phyloP scores from a whole-genome alignment of 2,888 invertebrate species.

The Chouioia cunea region DNA sequence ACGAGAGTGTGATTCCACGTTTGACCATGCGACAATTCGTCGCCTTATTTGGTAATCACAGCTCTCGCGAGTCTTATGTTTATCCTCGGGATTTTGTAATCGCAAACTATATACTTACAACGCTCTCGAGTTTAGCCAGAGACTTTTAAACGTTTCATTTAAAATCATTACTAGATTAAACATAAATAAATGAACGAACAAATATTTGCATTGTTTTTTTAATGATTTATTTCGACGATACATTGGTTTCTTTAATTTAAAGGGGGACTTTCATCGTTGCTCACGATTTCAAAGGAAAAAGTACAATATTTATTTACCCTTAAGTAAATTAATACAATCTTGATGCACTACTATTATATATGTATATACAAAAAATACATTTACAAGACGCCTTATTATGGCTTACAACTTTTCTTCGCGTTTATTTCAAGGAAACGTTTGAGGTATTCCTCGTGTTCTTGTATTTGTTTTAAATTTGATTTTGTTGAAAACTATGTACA shows the following conservation, averaged over 20 bases:
- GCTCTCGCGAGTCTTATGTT: conserved; percentile 7
- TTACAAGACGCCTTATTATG: conserved; percentile 45
- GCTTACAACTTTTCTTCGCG: conserved; percentile 23
- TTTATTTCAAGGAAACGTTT: conserved; percentile 2
- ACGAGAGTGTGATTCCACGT: conserved; percentile 19
- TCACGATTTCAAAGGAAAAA: conserved; percentile 2
- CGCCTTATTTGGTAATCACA: conserved; percentile 40
- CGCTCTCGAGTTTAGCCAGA: conserved; percentile 43
- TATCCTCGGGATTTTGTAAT: conserved; percentile 47
- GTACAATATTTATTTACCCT: conserved; percentile 37
- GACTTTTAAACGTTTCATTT: background rate
- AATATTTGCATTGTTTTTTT: background rate
- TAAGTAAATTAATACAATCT: conserved; percentile 34
- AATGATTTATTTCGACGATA: background rate
- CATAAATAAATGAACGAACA: background rate
- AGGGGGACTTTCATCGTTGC: conserved; percentile 23
- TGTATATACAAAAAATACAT: conserved; percentile 42
- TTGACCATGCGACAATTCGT: conserved; percentile 37
- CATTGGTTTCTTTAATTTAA: conserved; percentile 34
- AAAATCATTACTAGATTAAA: background rate
- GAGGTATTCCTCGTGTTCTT: conserved; percentile 1
- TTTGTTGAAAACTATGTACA: conserved; percentile 43
- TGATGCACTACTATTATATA: conserved; percentile 33
- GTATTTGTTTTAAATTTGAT: conserved; percentile 9
- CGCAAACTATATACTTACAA: background rate